A percentile compares a stretch with the other conserved stretches of the same genome.
phyloP scores from a whole-genome alignment of 1,140 invertebrate species.

The Trypoxylus dichotomus region DNA sequence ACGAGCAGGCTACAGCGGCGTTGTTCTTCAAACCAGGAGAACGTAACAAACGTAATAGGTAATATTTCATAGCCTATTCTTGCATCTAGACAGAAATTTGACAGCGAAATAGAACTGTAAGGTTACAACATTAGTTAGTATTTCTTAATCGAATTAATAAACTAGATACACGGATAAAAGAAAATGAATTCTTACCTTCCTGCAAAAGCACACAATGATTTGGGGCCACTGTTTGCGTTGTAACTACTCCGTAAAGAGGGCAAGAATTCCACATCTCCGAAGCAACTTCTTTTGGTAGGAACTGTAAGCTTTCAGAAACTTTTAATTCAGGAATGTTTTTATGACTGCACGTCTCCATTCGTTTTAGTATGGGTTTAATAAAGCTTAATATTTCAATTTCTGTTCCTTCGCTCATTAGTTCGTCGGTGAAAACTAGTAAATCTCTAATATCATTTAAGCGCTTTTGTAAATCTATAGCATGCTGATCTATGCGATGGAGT shows the following conservation, averaged over 20 bases:
- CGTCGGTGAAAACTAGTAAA: slow-evolving; percentile 64
- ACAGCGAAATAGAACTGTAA: no score
- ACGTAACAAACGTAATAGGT: no score
- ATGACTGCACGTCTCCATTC: slow-evolving; percentile 61
- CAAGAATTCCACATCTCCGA: slow-evolving; percentile 51
- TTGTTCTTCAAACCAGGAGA: no score
- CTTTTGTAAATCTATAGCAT: slow-evolving; percentile 56
- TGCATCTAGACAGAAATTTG: no score
- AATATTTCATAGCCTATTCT: no score
- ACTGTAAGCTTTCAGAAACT: slow-evolving; percentile 56
- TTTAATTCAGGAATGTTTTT: slow-evolving; percentile 43
- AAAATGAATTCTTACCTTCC: slow-evolving; percentile 55
- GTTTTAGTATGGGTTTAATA: slow-evolving; percentile 62
- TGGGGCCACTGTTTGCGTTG: slow-evolving; percentile 62
- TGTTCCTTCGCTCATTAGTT: slow-evolving; percentile 64
- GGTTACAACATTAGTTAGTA: no score
- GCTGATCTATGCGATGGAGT: slow-evolving; percentile 54
- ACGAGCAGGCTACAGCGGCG: no score
- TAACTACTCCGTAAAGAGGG: slow-evolving; percentile 57
- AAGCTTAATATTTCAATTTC: slow-evolving; percentile 70
- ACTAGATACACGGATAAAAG: no score
- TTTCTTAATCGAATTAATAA: no score
- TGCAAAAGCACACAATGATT: slow-evolving; percentile 57
- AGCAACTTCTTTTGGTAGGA: slow-evolving; percentile 56
- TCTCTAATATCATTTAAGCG: slow-evolving; percentile 56